These are phyloP conservation scores for Oncorhynchus clarkii DNA, from an alignment of 2,113 vertebrate species.

Conservation along the genomic window DNA sequence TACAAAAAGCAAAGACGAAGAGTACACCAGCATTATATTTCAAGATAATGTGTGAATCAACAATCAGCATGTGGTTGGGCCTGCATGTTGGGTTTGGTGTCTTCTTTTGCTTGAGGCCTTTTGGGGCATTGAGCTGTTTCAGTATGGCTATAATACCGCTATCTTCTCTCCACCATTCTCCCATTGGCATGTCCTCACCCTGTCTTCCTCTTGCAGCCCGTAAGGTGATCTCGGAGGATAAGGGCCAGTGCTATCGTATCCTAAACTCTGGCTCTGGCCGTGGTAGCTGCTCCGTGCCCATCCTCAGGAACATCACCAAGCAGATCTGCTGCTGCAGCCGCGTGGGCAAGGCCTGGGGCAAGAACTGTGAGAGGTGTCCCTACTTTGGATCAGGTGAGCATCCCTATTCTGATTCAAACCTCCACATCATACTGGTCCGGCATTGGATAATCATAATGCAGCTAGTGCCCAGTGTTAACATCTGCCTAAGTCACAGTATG, in stretches of 20 bases:
- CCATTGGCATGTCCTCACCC: too few relatives aligned
- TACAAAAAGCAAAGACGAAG: too few relatives aligned
- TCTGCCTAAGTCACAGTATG: too few relatives aligned
- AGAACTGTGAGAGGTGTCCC: conserved; percentile 83
- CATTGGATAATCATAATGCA: too few relatives aligned
- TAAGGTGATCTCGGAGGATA: conserved; percentile 84
- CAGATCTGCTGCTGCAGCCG: conserved; percentile 99
- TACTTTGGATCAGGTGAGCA: conserved; percentile 82
- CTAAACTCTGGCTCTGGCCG: conserved; percentile 62
- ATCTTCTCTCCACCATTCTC: neutral
- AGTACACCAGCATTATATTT: too few relatives aligned
- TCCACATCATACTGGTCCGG: too few relatives aligned
- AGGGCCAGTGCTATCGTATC: conserved; percentile 85
- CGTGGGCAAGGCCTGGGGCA: conserved; percentile 94
- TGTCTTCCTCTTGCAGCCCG: conserved; percentile 70
- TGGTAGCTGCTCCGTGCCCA: conserved; percentile 81
- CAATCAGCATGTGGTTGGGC: neutral
- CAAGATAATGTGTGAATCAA: too few relatives aligned
- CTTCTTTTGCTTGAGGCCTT: neutral
- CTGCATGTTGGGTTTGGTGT: conserved; percentile 37
- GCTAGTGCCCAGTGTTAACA: too few relatives aligned
- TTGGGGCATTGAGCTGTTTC: neutral
- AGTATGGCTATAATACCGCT: neutral
- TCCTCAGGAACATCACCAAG: conserved; percentile 89
- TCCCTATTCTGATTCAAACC: neutral